Evolutionary conservation across 2,888 invertebrate genomes (phyloP).

Genomic region (Callosobruchus maculatus): DNA sequence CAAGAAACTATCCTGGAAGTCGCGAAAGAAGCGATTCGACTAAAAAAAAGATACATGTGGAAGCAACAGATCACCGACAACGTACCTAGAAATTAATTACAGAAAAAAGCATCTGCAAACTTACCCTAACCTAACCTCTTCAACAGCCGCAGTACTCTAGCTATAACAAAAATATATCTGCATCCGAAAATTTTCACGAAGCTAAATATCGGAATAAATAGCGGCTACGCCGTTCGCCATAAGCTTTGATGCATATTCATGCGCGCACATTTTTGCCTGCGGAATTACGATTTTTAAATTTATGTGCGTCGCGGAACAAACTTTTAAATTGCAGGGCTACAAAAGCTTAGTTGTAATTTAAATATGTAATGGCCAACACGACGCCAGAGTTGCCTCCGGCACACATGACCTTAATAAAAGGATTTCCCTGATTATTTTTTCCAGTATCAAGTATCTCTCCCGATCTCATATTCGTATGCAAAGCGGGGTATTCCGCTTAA

Average conservation of each 20-base stretch:
- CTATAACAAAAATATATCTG: background rate
- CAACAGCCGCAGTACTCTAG: too few relatives aligned
- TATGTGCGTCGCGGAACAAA: conserved; percentile 15
- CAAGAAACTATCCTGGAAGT: too few relatives aligned
- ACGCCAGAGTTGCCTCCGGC: background rate
- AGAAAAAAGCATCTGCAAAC: too few relatives aligned
- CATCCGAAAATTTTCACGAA: background rate
- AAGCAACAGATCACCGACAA: too few relatives aligned
- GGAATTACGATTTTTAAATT: conserved; percentile 24
- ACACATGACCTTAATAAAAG: background rate
- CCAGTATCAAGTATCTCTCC: background rate
- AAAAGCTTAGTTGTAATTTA: conserved; percentile 13
- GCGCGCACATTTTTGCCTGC: conserved; percentile 17
- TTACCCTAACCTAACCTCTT: too few relatives aligned
- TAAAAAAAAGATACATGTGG: too few relatives aligned
- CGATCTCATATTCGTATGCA: background rate
- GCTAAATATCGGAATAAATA: background rate
- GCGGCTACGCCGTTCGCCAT: background rate
- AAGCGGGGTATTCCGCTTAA: background rate
- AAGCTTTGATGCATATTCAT: conserved; percentile 18
- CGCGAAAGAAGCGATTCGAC: too few relatives aligned
- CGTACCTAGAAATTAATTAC: too few relatives aligned
- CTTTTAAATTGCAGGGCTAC: conserved; percentile 16
- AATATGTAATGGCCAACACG: conserved; percentile 4
- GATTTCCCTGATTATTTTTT: background rate